Evolutionary conservation across 2,113 vertebrate genomes (phyloP), one percentile per base, ranked within the genome.

Genomic region (Nestor notabilis): DNA sequence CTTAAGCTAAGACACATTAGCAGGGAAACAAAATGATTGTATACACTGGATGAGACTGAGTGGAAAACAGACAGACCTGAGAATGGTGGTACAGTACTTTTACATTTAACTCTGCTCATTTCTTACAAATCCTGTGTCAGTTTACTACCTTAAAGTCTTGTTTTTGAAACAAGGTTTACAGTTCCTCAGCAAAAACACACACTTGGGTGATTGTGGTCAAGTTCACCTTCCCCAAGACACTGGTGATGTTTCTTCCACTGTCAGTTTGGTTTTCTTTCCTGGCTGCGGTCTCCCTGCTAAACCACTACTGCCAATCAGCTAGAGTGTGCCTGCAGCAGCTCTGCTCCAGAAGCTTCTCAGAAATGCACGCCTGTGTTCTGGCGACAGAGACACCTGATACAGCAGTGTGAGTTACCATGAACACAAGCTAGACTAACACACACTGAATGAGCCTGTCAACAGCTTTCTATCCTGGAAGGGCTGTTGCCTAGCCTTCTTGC

Each of bases 281-380:
- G 56, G 33, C 61, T 93, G 94, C 56, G 69, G 94, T 79, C 46
- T 89, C 43, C 72, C 72, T 52, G 76, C 23, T 65, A 83, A 91
- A 53, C 79, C 70, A 60, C 49, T 23, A 3, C 27, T 39, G 65
- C 31, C n/a, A n/a, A 56, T 41, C 81, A 33, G 33, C 64, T 29
- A 2, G 3, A 37, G 35, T 0, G 0, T 0, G 20, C 28, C 69
- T 37, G 44, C 77, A 76, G 74, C 6, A 88, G 65, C 33, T 52
- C 17, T 0, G 50, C 64, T 69, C 52, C 61, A 52, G 25, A 6
- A 24, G 11, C 2, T 82, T 60, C 74, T 87, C 15, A 0, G 61
- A 79, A 92, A 31, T 0, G 3, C 35, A 7, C 0, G 0, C 19
- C 49, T 35, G 46, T 2, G 5, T 9, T 58, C 16, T 33, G 52